Percentiles rank a stretch among this genome's conserved stretches.
These are phyloP conservation scores for Sebastes vulpes DNA, from an alignment of 2,797 vertebrate genomes.

Conservation along the genomic window DNA sequence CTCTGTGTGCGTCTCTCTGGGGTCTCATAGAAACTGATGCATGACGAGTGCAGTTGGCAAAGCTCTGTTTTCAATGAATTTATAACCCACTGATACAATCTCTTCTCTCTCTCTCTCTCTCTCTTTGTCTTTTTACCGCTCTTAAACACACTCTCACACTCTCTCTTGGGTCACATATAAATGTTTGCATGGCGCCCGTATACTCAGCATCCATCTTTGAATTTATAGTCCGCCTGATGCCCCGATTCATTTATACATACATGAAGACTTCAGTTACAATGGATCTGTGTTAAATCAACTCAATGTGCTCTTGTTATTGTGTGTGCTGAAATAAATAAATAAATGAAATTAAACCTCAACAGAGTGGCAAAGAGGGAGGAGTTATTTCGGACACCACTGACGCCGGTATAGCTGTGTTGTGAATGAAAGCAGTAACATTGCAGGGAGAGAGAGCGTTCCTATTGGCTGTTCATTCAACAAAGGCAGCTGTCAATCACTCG, in stretches of 20 bases:
- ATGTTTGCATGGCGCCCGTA: constrained; percentile 28
- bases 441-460: no score
- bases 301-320: background rate
- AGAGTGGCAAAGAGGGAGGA: no score
- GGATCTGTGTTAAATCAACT: constrained; percentile 7
- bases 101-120: background rate
- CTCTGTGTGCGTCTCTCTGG: constrained; percentile 36
- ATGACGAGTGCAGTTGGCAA: constrained; percentile 58
- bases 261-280: background rate
- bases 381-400: no score
- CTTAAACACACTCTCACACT: constrained; percentile 18
- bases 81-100: constrained; percentile 51
- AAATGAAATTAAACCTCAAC: background rate
- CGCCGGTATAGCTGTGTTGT: rapidly evolving
- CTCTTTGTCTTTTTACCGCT: constrained; percentile 13
- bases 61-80: constrained; percentile 52
- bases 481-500: no score
- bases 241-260: constrained; percentile 4
- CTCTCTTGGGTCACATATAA: constrained; percentile 32
- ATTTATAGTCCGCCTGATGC: constrained; percentile 8
- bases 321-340: background rate
- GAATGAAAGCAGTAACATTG: no score
- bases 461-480: no score
- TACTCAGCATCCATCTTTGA: constrained; percentile 9
- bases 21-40: constrained; percentile 60